These are phyloP conservation scores for Diabrotica undecimpunctata DNA, from an alignment of 1,140 invertebrate genomes.

Conservation along the genomic window DNA sequence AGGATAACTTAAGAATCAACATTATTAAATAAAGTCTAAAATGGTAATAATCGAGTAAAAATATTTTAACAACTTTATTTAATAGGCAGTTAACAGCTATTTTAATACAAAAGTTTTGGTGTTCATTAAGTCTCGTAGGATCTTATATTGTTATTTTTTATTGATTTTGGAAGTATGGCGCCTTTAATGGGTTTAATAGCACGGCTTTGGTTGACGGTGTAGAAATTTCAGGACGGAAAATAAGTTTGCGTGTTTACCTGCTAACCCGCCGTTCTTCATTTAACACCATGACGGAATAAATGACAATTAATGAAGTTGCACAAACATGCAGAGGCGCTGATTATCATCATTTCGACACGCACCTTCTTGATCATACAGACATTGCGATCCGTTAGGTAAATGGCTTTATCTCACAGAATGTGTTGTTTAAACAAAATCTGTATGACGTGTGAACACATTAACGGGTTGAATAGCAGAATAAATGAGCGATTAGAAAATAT, in stretches of 20 bases:
- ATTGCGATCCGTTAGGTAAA: slow-evolving; percentile 7
- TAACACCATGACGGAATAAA: slow-evolving; percentile 12
- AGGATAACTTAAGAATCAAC: no score
- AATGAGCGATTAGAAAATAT: no score
- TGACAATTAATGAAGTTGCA: slow-evolving; percentile 19
- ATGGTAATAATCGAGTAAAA: no score
- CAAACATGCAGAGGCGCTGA: slow-evolving; percentile 15
- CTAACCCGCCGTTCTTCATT: slow-evolving; percentile 13
- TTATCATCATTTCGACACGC: slow-evolving; percentile 16
- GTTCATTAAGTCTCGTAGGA: no score
- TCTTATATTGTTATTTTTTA: no score
- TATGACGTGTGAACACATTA: not conserved
- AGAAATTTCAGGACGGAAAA: slow-evolving; percentile 4
- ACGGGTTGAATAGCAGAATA: no score
- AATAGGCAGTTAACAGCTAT: no score
- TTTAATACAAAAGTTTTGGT: no score
- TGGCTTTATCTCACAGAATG: slow-evolving; percentile 13
- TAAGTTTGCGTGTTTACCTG: slow-evolving; percentile 12
- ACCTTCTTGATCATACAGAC: slow-evolving; percentile 12
- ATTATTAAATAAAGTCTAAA: no score
- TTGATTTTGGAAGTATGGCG: no score
- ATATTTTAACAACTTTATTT: no score
- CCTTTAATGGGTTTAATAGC: no score
- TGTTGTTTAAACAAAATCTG: not conserved
- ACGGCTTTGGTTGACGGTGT: not conserved